phyloP scores from a whole-genome alignment of 35 echinoderm and acorn worm species.

The Eucidaris tribuloides region DNA sequence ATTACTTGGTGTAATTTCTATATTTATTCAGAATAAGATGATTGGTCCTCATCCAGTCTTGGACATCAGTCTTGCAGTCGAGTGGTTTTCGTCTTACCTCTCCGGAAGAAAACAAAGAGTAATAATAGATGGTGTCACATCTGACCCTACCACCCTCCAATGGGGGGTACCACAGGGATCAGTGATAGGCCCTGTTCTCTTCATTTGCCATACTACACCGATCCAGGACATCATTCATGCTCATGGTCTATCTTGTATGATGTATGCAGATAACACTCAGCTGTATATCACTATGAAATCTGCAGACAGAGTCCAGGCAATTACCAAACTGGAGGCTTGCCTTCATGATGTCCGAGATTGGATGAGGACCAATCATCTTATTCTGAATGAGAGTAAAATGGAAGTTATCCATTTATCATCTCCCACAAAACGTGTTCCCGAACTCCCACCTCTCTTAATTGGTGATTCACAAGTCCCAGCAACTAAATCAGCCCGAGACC shows the following conservation, averaged over 20 bases:
- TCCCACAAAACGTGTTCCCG: background rate
- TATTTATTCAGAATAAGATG: no score
- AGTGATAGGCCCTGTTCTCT: slow-evolving; percentile 7
- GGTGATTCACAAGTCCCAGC: background rate
- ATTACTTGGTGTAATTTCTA: no score
- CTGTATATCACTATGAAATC: slow-evolving; percentile 14
- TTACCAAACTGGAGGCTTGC: background rate
- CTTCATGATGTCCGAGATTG: background rate
- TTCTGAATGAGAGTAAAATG: no score
- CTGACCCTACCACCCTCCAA: background rate
- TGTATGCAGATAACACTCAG: slow-evolving; percentile 30
- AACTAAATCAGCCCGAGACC: background rate
- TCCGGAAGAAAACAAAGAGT: background rate
- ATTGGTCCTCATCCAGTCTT: no score
- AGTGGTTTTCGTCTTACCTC: background rate
- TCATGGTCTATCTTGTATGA: slow-evolving; percentile 10
- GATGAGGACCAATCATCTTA: no score
- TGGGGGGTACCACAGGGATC: slow-evolving; percentile 36
- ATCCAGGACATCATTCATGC: background rate
- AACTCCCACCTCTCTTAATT: background rate
- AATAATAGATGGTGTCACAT: background rate
- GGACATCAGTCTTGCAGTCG: background rate
- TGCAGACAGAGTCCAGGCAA: background rate
- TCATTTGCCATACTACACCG: slow-evolving; percentile 21
- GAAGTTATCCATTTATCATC: slow-evolving; percentile 18